Evolutionary conservation across 2,888 invertebrate species (phyloP).

Genomic region (Bibio marci): DNA sequence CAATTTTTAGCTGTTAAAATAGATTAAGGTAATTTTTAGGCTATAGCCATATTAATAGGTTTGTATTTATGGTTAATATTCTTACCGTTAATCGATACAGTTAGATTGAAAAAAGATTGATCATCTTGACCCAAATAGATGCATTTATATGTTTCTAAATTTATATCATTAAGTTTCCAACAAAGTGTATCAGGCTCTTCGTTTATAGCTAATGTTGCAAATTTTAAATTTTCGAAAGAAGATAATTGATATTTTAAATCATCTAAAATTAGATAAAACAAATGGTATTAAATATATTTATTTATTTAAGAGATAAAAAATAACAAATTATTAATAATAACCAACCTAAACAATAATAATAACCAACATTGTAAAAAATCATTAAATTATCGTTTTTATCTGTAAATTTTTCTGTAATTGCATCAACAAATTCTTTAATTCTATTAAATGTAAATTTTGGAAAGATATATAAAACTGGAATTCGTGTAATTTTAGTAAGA

Average conservation of each 20-base stretch:
- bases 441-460: slow-evolving; percentile 42
- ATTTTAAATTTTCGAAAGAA: background rate
- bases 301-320: background rate
- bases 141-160: slow-evolving; percentile 36
- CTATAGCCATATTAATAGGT: background rate
- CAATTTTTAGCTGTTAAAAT: slow-evolving; percentile 34
- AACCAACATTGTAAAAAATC: slow-evolving; percentile 50
- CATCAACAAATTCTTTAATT: slow-evolving; percentile 22
- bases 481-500: slow-evolving; percentile 50
- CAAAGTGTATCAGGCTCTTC: slow-evolving; percentile 7
- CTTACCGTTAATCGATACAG: slow-evolving; percentile 35
- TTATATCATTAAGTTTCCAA: slow-evolving; percentile 14
- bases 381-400: slow-evolving; percentile 30
- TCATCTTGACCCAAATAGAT: slow-evolving; percentile 49
- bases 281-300: background rate
- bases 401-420: slow-evolving; percentile 19
- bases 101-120: slow-evolving; percentile 44
- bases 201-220: slow-evolving; percentile 6
- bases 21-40: slow-evolving; percentile 1
- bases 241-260: background rate
- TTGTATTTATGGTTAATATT: too few relatives aligned
- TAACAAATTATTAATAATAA: background rate
- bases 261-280: background rate
- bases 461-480: slow-evolving; percentile 62
- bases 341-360: slow-evolving; percentile 40